Base-by-base conservation (phyloP, 2,113 vertebrate species). In the Anolis sagrei region DNA sequence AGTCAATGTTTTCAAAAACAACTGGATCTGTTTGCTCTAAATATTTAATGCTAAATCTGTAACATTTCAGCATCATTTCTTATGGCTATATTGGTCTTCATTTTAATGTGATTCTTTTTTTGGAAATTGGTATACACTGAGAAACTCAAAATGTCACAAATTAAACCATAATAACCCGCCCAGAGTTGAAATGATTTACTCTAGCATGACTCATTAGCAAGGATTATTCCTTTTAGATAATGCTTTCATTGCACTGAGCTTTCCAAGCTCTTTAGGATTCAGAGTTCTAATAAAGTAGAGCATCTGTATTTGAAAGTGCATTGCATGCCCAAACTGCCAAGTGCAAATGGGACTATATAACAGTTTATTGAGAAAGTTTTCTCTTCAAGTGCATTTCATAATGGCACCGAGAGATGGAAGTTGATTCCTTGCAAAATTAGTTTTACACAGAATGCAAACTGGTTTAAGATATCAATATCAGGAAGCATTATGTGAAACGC, bases 11-110 rank as follows among this genome's bases (percentile, higher is more conserved):
- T 94, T 90, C 82, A 94, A 83, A 89, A 95, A 95, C 95, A 92
- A 93, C 95, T 92, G 95, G 96, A 93, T 97, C 95, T 95, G 95
- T 90, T 93, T 79, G 34, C 95, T 95, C 94, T 95, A 91, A 90
- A 94, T 89, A 88, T 89, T 89, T 83, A 94, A 62, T 32, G 81
- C 92, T 82, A 83, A 96, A 96, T 96, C 96, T 94, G 95, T 97
- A 95, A 76, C 66, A 93, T 95, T 95, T 96, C 91, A 95, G 89
- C 91, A 62, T 95, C 91, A 91, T 85, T 89, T 80, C 82, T 86
- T 92, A 86, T 0, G 85, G 94, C 93, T 95, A 96, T 93, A 95
- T 93, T 93, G 92, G 93, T 84, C 93, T 92, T 80, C 85, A 91
- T 94, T 95, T 90, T 89, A 92, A 93, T 94, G 34, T 14, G 68